A percentile compares a stretch with the other conserved stretches of the same genome.
phyloP scores from a whole-genome alignment of 2,797 vertebrate species.

The Sitta carolinensis region DNA sequence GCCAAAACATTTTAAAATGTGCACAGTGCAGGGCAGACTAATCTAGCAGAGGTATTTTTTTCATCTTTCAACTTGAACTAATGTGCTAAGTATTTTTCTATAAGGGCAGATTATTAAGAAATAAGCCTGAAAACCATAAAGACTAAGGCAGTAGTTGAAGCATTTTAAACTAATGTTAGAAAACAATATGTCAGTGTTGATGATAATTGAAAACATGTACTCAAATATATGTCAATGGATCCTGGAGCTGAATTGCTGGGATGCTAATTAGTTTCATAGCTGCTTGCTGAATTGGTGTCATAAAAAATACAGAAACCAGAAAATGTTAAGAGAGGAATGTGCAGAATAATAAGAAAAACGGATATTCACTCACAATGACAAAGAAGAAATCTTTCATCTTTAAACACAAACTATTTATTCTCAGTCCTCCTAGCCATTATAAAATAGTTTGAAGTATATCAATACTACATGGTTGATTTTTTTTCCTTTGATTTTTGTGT shows the following conservation, averaged over 20 bases:
- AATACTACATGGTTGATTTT: neutral
- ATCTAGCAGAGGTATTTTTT: neutral
- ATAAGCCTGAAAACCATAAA: slow-evolving; percentile 3
- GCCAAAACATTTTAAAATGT: neutral
- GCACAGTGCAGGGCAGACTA: neutral
- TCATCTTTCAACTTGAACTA: neutral
- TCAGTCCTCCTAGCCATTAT: neutral
- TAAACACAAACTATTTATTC: neutral
- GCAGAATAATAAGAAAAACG: neutral
- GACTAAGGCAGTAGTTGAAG: neutral
- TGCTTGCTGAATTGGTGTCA: neutral
- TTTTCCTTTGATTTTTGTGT: neutral
- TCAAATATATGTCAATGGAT: slow-evolving; percentile 1
- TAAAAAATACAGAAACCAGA: slow-evolving; percentile 7
- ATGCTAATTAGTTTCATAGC: slow-evolving; percentile 5
- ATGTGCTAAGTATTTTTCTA: neutral
- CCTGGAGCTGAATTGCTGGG: neutral
- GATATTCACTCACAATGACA: neutral
- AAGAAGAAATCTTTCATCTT: neutral
- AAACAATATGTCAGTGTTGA: slow-evolving; percentile 25
- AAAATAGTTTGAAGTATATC: neutral
- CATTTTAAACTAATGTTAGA: slow-evolving; percentile 40
- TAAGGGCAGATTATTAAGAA: neutral
- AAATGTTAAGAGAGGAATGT: neutral
- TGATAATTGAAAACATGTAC: slow-evolving; percentile 48